Conservation (phyloP, 2,888 invertebrate genomes). For the Dorcus parallelipipedus region DNA sequence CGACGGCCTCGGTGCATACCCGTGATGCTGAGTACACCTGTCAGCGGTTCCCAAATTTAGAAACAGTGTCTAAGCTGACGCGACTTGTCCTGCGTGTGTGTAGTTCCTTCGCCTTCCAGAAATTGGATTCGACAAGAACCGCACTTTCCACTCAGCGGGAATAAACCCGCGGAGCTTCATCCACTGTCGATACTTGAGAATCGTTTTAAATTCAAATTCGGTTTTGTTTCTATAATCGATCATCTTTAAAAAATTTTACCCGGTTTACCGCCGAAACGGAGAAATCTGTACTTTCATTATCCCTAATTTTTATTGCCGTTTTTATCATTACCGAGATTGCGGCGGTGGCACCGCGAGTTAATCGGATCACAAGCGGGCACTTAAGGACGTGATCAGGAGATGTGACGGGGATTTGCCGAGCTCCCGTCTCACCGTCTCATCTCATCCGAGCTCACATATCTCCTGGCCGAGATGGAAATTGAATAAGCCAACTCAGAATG, state of each 20-base stretch:
- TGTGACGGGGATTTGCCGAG: conserved; percentile 42
- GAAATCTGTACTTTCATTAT: conserved; percentile 41
- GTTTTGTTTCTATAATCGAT: conserved; percentile 60
- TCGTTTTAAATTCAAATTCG: conserved; percentile 47
- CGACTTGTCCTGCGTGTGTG: not conserved
- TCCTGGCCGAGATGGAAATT: conserved; percentile 43
- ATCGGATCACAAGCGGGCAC: conserved; percentile 49
- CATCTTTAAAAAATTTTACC: conserved; percentile 66
- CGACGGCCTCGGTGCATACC: conserved; percentile 3
- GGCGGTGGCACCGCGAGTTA: conserved; percentile 44
- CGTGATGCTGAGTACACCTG: not conserved
- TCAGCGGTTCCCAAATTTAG: conserved; percentile 7
- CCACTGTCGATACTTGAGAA: conserved; percentile 41
- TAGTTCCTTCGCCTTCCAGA: conserved; percentile 8
- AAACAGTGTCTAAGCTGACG: not conserved
- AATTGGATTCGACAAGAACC: conserved; percentile 44
- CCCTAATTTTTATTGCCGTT: conserved; percentile 52
- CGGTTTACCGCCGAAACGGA: conserved; percentile 24
- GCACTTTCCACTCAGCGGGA: conserved; percentile 44
- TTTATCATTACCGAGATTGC: conserved; percentile 51
- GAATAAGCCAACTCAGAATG: conserved; percentile 48
- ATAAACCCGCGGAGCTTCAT: conserved; percentile 41
- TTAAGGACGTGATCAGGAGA: conserved; percentile 49
- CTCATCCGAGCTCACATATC: conserved; percentile 41
- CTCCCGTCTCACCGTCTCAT: conserved; percentile 39